Evolutionary conservation across 1,140 invertebrate species (phyloP), one percentile per base, ranked within the genome.

Genomic region (Sycophila sp.): DNA sequence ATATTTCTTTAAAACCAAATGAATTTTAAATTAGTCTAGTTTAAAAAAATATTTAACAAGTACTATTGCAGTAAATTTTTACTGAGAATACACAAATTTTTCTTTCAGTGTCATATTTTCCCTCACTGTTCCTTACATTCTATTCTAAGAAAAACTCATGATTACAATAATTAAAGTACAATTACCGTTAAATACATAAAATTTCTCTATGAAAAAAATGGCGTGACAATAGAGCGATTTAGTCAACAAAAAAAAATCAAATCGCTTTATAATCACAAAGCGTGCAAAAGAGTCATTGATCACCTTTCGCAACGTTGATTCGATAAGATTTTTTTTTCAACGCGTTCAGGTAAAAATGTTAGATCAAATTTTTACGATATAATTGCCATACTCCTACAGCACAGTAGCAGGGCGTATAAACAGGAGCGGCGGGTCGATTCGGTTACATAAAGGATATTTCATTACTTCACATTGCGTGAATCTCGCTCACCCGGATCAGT

Each of bases 361-460:
- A 36, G 17, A 64, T 64, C 10, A 6, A 51, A 64, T 22, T 53
- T 28, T 38, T 58, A 40, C 15, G 28, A 51, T 7, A 5, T 64
- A 64, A 62, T 62, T 34, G 28, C 7, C 0, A 4, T 62, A 13
- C 24, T 47, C 36, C 10, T 42, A 30, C 34, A 59, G 6, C 17
- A n/a, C 4, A 34, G 1, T 19, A 17, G 6, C 15, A 42, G 4
- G 19, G n/a, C 19, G 40, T 42, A 38, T 40, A 40, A 17, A 11
- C 1, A 36, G 3, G 11, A 11, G 5, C 36, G 11, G 30, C 36
- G 17, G 4, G 32, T 24, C 51, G 45, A 34, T 36, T 55, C 3
- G 19, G 3, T 66, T 55, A 66, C 26, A 30, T 55, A 56, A 66
- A 26, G 4, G 15, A 28, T 55, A 65, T 65, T 56, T 42, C 36